These are phyloP conservation scores for Urophycis tenuis DNA, from an alignment of 2,797 vertebrate genomes.

Conservation along the genomic window DNA sequence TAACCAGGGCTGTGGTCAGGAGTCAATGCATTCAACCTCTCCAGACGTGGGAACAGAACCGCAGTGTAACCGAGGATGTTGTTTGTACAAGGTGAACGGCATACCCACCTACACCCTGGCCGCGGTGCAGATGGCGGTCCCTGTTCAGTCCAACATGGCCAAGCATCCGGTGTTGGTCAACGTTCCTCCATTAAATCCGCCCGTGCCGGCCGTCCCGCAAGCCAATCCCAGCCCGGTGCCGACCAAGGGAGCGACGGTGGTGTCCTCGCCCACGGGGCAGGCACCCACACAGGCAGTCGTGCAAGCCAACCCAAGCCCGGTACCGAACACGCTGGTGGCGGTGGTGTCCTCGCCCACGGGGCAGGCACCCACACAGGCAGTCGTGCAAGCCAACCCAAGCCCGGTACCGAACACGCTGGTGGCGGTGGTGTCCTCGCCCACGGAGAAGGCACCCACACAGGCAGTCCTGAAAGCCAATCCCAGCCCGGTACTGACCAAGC, in stretches of 20 bases:
- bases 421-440: background rate
- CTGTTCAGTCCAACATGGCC: slow-evolving; percentile 53
- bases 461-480: too few species aligned
- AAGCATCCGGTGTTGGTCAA: slow-evolving; percentile 64
- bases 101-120: slow-evolving; percentile 81
- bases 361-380: slow-evolving; percentile 11
- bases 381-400: too few species aligned
- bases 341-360: background rate
- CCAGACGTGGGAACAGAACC: background rate
- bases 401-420: background rate
- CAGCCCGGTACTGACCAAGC: background rate
- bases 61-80: background rate
- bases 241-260: too few species aligned
- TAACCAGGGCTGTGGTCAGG: background rate
- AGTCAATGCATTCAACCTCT: background rate
- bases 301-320: too few species aligned
- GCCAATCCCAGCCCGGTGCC: too few species aligned
- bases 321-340: background rate
- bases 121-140: slow-evolving; percentile 74
- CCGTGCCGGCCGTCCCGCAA: slow-evolving; percentile 15
- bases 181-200: slow-evolving; percentile 47
- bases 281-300: slow-evolving; percentile 17
- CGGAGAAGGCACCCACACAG: slow-evolving; percentile 16
- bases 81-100: slow-evolving; percentile 72
- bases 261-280: too few species aligned